Base-by-base conservation (phyloP, 2,113 vertebrate genomes). In the Pangasianodon hypophthalmus region DNA sequence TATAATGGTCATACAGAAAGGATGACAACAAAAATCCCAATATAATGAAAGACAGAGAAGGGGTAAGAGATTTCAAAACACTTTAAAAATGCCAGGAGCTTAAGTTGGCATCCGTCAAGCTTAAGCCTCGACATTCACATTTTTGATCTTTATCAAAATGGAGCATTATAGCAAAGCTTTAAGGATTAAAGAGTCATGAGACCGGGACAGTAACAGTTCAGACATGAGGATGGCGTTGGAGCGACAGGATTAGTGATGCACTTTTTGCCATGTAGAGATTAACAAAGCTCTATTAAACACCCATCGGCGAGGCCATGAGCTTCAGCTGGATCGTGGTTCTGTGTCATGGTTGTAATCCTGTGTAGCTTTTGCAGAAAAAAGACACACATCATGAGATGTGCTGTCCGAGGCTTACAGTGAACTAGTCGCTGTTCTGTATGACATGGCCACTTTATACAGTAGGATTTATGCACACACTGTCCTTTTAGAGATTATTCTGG, bases 61-160 rank as follows among this genome's bases (percentile, higher is more conserved):
- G 6, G 26, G 2, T 14, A 5, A 48, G 11, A 13, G 24, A 79
- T 77, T 75, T 75, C 10, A 4, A 44, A 24, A 21, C 50, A 14
- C 1, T 48, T 77, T 77, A 21, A 19, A 41, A 26, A 79, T 50
- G 44, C 44, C 24, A 79, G 56, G 48, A 91, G 90, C 85, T 92
- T 86, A 88, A 60, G 50, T 48, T 77, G 79, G 52, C 92, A 91
- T 91, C 92, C 91, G 91, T 86, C 88, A 86, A 77, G 32, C 80
- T 73, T 50, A 46, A 56, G 81, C 90, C 85, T 87, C 85, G 87
- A 87, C 87, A 84, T 88, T 88, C 79, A 84, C 87, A 4, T 75
- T 75, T 90, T 75, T 90, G 84, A 85, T 90, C 91, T 89, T 75
- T 88, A 84, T 88, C 71, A 46, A 69, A 82, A 81, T 80, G 62